These are phyloP conservation scores for Reticulitermes speratus DNA, from an alignment of 1,140 invertebrate genomes.

Conservation along the genomic window DNA sequence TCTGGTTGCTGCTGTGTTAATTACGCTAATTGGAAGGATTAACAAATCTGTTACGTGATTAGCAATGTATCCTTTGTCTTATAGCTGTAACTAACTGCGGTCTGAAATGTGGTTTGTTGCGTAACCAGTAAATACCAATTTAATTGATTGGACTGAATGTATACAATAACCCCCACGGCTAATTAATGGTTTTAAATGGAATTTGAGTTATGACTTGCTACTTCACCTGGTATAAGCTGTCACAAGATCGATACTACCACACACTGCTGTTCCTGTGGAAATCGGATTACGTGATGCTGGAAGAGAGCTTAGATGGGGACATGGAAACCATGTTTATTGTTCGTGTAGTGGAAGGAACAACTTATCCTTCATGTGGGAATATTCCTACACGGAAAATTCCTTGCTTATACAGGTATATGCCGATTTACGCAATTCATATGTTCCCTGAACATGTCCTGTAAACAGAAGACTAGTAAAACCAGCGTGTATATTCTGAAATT, in stretches of 20 bases:
- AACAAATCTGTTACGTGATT: not conserved
- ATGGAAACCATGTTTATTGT: no score
- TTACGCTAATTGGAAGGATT: no score
- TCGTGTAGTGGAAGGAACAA: no score
- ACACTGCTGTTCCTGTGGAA: not conserved
- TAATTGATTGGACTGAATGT: not conserved
- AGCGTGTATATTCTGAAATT: no score
- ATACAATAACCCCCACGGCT: not conserved
- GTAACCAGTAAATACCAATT: not conserved
- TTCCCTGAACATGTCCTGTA: no score
- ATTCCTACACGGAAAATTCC: no score
- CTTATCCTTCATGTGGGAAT: no score
- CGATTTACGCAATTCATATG: no score
- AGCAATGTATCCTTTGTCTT: not conserved
- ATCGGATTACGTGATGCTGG: not conserved
- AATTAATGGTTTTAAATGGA: slow-evolving; percentile 10
- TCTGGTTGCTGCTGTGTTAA: no score
- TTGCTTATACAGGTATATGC: no score
- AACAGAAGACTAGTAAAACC: no score
- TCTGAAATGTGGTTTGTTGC: not conserved
- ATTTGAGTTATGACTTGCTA: not conserved
- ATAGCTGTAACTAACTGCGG: not conserved
- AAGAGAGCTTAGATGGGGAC: no score
- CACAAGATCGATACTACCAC: not conserved
- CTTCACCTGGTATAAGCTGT: not conserved